Evolutionary conservation across 2,113 vertebrate genomes (phyloP).

Genomic region (Amblyornis subalaris): DNA sequence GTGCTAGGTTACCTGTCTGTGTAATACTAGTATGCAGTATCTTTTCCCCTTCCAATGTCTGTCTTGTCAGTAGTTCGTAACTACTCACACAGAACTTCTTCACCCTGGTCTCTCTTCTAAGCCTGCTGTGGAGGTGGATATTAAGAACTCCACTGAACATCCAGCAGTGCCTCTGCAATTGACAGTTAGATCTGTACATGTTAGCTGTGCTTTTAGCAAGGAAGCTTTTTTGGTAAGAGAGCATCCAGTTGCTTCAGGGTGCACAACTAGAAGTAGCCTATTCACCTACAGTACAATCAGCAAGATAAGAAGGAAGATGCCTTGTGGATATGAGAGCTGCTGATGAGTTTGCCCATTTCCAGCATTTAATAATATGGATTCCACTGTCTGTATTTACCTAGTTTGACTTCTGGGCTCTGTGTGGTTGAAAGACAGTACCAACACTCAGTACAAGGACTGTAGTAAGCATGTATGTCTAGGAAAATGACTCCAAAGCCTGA

Average conservation of each 20-base stretch:
- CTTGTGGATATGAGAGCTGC: neutral
- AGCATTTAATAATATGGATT: neutral
- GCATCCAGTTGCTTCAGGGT: rapidly evolving
- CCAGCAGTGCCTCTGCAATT: neutral
- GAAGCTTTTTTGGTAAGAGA: neutral
- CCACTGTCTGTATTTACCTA: neutral
- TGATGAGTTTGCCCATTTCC: neutral
- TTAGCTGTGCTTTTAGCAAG: neutral
- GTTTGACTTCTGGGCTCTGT: neutral
- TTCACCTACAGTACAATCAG: neutral
- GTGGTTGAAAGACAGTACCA: neutral
- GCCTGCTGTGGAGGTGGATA: neutral
- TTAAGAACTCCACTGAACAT: neutral
- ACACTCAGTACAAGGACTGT: neutral
- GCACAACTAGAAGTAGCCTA: neutral
- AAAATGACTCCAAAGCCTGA: neutral
- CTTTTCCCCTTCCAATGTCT: neutral
- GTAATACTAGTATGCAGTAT: neutral
- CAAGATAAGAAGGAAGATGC: neutral
- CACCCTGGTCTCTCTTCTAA: neutral
- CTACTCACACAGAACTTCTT: neutral
- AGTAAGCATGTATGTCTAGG: neutral
- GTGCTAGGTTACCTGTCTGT: neutral
- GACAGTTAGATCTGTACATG: neutral
- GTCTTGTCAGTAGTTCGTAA: neutral